Percentiles rank a stretch among this genome's conserved stretches.
Conservation (phyloP, 2,113 vertebrate genomes). For the Cololabis saira region DNA sequence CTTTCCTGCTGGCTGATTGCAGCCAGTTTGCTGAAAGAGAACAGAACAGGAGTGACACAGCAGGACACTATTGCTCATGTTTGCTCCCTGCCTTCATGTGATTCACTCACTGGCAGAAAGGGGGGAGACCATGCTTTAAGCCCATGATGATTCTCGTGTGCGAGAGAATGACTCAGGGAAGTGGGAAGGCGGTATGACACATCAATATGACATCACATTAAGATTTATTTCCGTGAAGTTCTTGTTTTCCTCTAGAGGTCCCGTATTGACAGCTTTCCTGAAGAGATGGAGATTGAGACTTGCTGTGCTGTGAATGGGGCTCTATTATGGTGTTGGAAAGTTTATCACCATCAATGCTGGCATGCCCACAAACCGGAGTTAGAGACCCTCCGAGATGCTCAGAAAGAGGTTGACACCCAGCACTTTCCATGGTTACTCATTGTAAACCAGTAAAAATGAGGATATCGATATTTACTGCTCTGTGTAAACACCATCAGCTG, state of each 20-base stretch:
- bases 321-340: no score
- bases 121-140: constrained; percentile 28
- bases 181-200: constrained; percentile 54
- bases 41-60: constrained; percentile 28
- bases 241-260: neutral
- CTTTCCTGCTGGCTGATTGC: constrained; percentile 17
- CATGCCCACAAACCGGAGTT: constrained; percentile 24
- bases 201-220: constrained; percentile 56
- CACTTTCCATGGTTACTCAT: no score
- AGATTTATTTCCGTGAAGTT: constrained; percentile 18
- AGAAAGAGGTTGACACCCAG: neutral
- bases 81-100: constrained; percentile 21
- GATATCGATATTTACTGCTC: constrained; percentile 52
- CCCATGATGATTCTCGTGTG: constrained; percentile 34
- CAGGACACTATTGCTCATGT: constrained; percentile 23
- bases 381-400: neutral
- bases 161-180: constrained; percentile 58
- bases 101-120: constrained; percentile 34
- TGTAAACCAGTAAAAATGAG: constrained; percentile 24
- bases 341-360: constrained; percentile 4
- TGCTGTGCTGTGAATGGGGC: neutral
- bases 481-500: constrained; percentile 29
- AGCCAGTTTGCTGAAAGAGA: constrained; percentile 32
- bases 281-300: no score
- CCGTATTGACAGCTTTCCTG: neutral